These are phyloP conservation scores for Microhierax caerulescens DNA, from an alignment of 2,797 vertebrate species.

Conservation along the genomic window DNA sequence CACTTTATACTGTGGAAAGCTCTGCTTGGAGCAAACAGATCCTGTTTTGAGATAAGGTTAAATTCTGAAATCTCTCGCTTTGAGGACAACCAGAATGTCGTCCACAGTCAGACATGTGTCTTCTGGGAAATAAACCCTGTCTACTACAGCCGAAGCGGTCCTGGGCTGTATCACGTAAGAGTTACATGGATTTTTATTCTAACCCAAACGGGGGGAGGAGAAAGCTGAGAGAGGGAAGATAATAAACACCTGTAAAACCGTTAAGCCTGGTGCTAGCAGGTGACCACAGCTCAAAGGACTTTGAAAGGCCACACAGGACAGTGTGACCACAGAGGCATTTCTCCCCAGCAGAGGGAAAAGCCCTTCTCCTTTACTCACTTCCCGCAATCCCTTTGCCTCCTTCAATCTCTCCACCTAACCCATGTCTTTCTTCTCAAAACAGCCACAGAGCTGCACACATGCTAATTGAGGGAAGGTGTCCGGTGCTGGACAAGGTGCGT, in stretches of 20 bases:
- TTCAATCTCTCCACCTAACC: neutral
- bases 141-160: neutral
- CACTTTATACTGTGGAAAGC: neutral
- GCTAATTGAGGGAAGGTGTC: accelerated
- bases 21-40: neutral
- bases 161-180: accelerated
- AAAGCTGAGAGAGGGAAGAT: neutral
- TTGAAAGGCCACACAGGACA: neutral
- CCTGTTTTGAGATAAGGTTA: neutral
- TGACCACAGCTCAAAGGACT: neutral
- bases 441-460: neutral
- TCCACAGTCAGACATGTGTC: neutral
- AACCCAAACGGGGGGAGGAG: neutral
- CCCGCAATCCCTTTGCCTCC: neutral
- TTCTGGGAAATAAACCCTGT: neutral
- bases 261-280: neutral
- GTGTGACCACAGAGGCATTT: neutral
- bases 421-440: neutral
- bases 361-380: neutral
- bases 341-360: neutral
- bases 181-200: neutral
- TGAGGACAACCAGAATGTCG: neutral
- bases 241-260: neutral
- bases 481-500: neutral
- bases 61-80: neutral